phyloP scores from a whole-genome alignment of 2,113 vertebrate species.

The Notothenia rossii region DNA sequence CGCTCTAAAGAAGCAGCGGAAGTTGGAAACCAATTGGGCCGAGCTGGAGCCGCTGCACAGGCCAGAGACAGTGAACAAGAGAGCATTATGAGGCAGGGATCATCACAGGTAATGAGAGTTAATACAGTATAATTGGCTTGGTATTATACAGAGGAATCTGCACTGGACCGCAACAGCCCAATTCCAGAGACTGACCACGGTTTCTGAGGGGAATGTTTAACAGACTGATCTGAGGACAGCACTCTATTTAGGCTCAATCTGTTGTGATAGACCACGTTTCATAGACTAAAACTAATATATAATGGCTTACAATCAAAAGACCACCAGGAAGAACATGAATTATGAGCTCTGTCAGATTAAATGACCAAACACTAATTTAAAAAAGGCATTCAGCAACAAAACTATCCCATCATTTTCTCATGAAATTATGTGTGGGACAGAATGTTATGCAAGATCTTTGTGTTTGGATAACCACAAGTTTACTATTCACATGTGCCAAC shows the following conservation, averaged over 20 bases:
- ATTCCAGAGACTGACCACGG: constrained; percentile 29
- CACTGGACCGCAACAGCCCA: constrained; percentile 31
- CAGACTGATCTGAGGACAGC: constrained; percentile 27
- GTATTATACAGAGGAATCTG: constrained; percentile 59
- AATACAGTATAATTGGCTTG: constrained; percentile 61
- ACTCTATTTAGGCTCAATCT: constrained; percentile 16
- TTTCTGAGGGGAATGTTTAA: constrained; percentile 28
- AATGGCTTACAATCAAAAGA: constrained; percentile 10
- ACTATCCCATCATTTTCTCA: background rate
- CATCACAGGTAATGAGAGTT: constrained; percentile 64
- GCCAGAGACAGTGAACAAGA: constrained; percentile 61
- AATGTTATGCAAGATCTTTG: constrained; percentile 43
- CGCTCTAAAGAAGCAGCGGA: constrained; percentile 29
- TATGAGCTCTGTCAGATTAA: constrained; percentile 6
- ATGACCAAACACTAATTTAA: background rate
- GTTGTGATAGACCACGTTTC: constrained; percentile 25
- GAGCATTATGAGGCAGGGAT: constrained; percentile 47
- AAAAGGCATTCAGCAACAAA: background rate
- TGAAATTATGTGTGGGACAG: constrained; percentile 13
- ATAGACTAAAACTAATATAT: background rate
- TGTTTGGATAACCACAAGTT: constrained; percentile 15
- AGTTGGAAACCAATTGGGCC: constrained; percentile 42
- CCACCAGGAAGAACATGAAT: constrained; percentile 12
- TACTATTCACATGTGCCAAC: constrained; percentile 42
- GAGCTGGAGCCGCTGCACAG: constrained; percentile 15